Conservation (phyloP, 2,797 vertebrate genomes). For the Enteromius unitaeniatus region DNA sequence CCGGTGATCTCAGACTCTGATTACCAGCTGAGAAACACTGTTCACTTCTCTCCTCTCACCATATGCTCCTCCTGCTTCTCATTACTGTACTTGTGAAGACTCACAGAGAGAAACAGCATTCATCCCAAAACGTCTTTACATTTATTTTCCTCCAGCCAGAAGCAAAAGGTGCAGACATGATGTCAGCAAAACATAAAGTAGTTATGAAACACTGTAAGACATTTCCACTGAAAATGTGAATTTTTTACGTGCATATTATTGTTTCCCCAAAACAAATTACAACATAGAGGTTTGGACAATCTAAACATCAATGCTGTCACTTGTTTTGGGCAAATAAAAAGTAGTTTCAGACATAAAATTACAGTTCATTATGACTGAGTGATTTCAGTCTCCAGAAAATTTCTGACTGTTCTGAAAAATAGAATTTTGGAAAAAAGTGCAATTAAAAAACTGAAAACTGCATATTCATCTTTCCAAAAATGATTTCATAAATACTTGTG, state of each 20-base stretch:
- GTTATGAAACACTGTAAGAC: not conserved
- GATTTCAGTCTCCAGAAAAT: not conserved
- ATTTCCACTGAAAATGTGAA: no score
- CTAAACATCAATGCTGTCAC: no score
- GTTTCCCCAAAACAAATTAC: no score
- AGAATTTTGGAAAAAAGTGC: no score
- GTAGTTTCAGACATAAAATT: no score
- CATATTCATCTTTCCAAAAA: not conserved
- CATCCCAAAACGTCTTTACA: not conserved
- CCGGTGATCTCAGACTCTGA: not conserved
- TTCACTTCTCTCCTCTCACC: not conserved
- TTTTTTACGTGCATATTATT: no score
- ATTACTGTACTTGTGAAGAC: not conserved
- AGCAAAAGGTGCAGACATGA: not conserved
- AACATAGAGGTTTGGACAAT: not conserved
- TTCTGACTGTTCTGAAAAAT: not conserved
- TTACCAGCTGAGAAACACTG: not conserved
- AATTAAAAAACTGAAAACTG: no score
- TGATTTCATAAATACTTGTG: not conserved
- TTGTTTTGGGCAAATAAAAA: no score
- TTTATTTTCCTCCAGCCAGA: conserved; percentile 9
- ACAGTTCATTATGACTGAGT: not conserved
- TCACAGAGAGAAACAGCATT: not conserved
- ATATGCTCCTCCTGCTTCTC: not conserved
- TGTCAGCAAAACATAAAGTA: not conserved